Base-by-base conservation (phyloP, 2,888 invertebrate species). In the Mesorhabditis belari region DNA sequence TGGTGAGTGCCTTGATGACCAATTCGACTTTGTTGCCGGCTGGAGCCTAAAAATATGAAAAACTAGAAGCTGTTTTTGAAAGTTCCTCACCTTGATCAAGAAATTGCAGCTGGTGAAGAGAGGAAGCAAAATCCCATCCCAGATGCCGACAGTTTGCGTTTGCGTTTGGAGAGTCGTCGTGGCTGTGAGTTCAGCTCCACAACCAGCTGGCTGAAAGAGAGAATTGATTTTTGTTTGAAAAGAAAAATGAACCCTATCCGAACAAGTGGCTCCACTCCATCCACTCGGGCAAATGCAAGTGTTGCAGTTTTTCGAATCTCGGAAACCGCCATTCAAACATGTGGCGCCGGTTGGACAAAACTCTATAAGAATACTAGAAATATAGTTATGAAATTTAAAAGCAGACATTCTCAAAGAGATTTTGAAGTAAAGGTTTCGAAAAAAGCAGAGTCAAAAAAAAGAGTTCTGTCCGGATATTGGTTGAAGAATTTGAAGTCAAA, bases 211-310 rank as follows among this genome's bases (percentile, higher is more conserved):
- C 66, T 70, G 55, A n/a, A 5, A 61, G 29, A 4, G 19, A 23
- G 9, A 12, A n/a, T 6, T 21, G 26, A 23, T n/a, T 56, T 60
- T 35, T 17, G n/a, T 17, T 17, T 35, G 44, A 44, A 57, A 57
- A 24, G 58, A 50, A 4, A 58, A 58, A 19, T n/a, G 49, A n/a
- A 71, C 72, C 50, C 68, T 58, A 28, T 65, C 61, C 49, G 67
- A 60, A 60, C 73, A 73, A n/a, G 63, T 29, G 24, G 21, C 44
- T 27, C 75, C 74, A 12, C 74, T 75, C 57, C 72, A 77, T 19
- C 77, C 77, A 17, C 67, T 65, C 5, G 77, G 77, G 56, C 77
- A 77, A 49, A 76, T 69, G 55, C 77, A 77, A 17, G 49, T 53
- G 12, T 49, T 25, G 55, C 77, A 77, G 56, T 72, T 66, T 27